phyloP scores from a whole-genome alignment of 2,888 invertebrate genomes.

The Rhabditoides inermis region DNA sequence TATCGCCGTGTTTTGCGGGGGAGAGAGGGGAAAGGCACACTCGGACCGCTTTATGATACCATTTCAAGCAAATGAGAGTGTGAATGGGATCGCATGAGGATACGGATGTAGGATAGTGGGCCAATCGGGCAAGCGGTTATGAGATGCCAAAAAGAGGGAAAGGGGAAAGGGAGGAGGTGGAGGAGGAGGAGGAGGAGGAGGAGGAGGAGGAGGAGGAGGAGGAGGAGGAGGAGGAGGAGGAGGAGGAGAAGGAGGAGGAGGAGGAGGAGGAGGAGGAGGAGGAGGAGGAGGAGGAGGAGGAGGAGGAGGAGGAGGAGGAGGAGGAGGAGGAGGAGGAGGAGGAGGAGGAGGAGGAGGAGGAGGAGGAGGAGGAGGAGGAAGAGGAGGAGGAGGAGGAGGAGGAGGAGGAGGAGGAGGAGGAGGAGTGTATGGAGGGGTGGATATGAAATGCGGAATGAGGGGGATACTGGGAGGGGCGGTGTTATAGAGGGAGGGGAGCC shows the following conservation, averaged over 20 bases:
- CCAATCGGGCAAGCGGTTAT: background rate
- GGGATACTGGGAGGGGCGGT: constrained; percentile 1
- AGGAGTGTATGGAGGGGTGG: constrained; percentile 8
- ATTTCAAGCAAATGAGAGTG: background rate
- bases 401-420: constrained; percentile 8
- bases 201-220: constrained; percentile 2
- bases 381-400: constrained; percentile 5
- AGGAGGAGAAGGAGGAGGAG: constrained; percentile 6
- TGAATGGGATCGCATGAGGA: background rate
- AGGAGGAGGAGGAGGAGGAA: constrained; percentile 6
- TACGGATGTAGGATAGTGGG: background rate
- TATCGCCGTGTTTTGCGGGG: too few relatives aligned
- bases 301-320: constrained; percentile 4
- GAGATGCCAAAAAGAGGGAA: background rate
- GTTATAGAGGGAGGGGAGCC: too few relatives aligned
- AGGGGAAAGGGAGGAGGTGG: constrained; percentile 4
- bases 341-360: background rate
- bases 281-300: constrained; percentile 5
- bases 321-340: background rate
- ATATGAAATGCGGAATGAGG: constrained; percentile 8
- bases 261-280: constrained; percentile 4
- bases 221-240: constrained; percentile 3
- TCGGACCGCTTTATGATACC: too few relatives aligned
- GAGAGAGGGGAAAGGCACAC: too few relatives aligned
- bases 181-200: constrained; percentile 1